Percentiles rank a stretch among this genome's conserved stretches.
phyloP scores from a whole-genome alignment of 30 jellyfish, hydroid and myxozoan genomes.

The Hydractinia symbiolongicarpus region DNA sequence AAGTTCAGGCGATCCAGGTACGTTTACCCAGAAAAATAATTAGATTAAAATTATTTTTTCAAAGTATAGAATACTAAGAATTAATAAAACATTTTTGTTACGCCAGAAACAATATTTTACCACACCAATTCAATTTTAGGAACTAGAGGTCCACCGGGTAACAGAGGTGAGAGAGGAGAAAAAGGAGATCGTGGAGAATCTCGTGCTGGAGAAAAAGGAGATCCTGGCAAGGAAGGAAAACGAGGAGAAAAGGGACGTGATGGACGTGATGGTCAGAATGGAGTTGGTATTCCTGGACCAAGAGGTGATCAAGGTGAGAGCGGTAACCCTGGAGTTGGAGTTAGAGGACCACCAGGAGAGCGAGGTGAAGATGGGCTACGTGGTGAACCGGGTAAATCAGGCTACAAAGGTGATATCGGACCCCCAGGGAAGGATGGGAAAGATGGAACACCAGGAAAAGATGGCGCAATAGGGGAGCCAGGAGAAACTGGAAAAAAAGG shows the following conservation, averaged over 20 bases:
- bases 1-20: conserved; percentile 36
- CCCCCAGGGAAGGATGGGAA: conserved; percentile 43
- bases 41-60: background rate
- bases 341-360: conserved; percentile 43
- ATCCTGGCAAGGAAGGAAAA: conserved; percentile 61
- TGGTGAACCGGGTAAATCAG: conserved; percentile 31
- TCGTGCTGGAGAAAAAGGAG: conserved; percentile 38
- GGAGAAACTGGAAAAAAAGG: conserved; percentile 67
- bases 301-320: conserved; percentile 60
- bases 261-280: conserved; percentile 53
- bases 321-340: conserved; percentile 52
- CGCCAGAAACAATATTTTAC: background rate
- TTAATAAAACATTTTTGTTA: background rate
- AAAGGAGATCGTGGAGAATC: conserved; percentile 41
- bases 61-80: background rate
- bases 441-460: conserved; percentile 39
- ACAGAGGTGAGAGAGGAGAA: conserved; percentile 30
- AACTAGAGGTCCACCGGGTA: background rate
- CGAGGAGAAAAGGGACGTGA: conserved; percentile 60
- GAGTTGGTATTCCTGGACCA: conserved; percentile 59
- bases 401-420: conserved; percentile 40
- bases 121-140: background rate
- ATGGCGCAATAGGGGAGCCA: conserved; percentile 56
- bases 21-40: background rate
- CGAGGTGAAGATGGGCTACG: conserved; percentile 51